phyloP scores from a whole-genome alignment of 1,140 invertebrate genomes.

The Apis florea region DNA sequence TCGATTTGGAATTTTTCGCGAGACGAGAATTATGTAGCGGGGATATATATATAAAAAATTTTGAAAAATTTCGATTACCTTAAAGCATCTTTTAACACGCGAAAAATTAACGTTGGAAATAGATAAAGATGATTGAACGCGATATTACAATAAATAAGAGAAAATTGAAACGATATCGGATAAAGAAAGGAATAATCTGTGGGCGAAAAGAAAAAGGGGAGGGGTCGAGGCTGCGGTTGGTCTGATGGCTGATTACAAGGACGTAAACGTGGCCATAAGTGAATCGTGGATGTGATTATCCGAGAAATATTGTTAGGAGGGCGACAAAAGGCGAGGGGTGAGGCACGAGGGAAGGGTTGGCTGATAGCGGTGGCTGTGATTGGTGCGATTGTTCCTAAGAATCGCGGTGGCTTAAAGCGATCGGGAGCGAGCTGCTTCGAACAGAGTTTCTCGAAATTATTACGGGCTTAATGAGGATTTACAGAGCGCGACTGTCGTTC shows the following conservation, averaged over 20 bases:
- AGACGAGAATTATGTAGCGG: no score
- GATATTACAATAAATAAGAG: no score
- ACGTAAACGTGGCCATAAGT: slow-evolving; percentile 31
- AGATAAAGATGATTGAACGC: no score
- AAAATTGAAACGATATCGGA: not conserved
- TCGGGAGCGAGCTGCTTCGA: not conserved
- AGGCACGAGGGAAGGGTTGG: not conserved
- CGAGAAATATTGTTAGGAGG: slow-evolving; percentile 27
- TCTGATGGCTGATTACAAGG: slow-evolving; percentile 23
- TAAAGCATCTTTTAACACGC: no score
- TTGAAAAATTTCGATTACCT: no score
- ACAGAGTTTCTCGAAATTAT: slow-evolving; percentile 15
- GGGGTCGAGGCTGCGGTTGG: not conserved
- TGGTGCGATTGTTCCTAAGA: slow-evolving; percentile 31
- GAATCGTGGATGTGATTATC: slow-evolving; percentile 29
- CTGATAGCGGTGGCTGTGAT: slow-evolving; percentile 16
- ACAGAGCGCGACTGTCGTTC: slow-evolving; percentile 22
- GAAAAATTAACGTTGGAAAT: no score
- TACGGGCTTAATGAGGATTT: slow-evolving; percentile 32
- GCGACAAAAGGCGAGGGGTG: slow-evolving; percentile 18
- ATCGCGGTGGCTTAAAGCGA: slow-evolving; percentile 19
- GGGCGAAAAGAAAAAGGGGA: not conserved
- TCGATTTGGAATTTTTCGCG: no score
- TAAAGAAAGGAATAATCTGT: not conserved
- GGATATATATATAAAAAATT: no score